Conservation (phyloP, 2,888 invertebrate genomes). For the Parnassius glacialis region DNA sequence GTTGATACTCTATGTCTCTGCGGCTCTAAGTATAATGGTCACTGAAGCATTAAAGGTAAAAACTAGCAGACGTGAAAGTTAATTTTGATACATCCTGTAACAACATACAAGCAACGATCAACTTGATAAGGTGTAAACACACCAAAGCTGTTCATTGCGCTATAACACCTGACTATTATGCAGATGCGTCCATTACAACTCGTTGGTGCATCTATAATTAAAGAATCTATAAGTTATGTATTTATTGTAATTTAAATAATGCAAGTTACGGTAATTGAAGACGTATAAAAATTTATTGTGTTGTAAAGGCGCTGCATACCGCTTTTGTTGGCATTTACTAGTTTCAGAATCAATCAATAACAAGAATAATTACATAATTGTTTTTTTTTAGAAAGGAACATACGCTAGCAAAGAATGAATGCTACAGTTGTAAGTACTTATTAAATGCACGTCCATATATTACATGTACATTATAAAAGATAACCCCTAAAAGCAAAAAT, state of each 20-base stretch:
- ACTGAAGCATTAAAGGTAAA: constrained; percentile 8
- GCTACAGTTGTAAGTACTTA: too few relatives aligned
- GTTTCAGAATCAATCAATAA: too few relatives aligned
- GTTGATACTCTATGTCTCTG: not conserved
- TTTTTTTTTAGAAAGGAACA: too few relatives aligned
- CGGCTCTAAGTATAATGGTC: constrained; percentile 4
- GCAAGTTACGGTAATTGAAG: constrained; percentile 4
- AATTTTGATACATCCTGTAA: constrained; percentile 8
- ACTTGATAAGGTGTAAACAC: constrained; percentile 18
- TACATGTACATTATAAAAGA: too few relatives aligned
- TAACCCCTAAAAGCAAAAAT: too few relatives aligned
- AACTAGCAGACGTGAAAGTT: constrained; percentile 4
- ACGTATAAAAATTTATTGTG: not conserved
- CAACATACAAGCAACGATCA: constrained; percentile 6
- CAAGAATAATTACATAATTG: too few relatives aligned
- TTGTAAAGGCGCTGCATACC: not conserved
- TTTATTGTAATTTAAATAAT: constrained; percentile 2
- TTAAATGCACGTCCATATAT: too few relatives aligned
- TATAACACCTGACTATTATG: constrained; percentile 21
- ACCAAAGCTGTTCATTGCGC: constrained; percentile 5
- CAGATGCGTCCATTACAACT: constrained; percentile 12
- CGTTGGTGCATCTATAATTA: constrained; percentile 13
- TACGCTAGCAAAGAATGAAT: too few relatives aligned
- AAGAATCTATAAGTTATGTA: constrained; percentile 10
- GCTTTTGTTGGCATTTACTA: not conserved